Evolutionary conservation across 2,888 invertebrate genomes (phyloP).

Genomic region (Amiota minor): DNA sequence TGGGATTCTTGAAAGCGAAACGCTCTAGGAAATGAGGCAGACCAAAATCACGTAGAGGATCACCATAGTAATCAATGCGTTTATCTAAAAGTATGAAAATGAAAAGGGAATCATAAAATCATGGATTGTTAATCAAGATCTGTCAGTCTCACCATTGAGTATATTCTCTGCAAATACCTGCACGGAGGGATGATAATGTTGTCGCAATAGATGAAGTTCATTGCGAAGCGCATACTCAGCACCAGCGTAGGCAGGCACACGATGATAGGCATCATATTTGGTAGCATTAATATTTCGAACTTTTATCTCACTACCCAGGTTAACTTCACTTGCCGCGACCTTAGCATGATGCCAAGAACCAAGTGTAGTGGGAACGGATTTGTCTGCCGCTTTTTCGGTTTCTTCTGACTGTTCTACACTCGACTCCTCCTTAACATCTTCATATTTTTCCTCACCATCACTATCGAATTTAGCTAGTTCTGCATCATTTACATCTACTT

Average conservation of each 20-base stretch:
- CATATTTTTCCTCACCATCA: slow-evolving; percentile 69
- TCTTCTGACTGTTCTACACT: slow-evolving; percentile 21
- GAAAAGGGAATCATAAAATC: background rate
- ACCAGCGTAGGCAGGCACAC: slow-evolving; percentile 91
- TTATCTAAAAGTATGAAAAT: slow-evolving; percentile 75
- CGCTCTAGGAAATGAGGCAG: slow-evolving; percentile 93
- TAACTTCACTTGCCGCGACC: slow-evolving; percentile 39
- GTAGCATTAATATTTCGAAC: slow-evolving; percentile 59
- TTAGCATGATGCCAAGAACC: slow-evolving; percentile 70
- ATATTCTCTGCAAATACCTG: slow-evolving; percentile 89
- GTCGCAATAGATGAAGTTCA: slow-evolving; percentile 82
- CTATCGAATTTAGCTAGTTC: slow-evolving; percentile 70
- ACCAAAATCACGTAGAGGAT: slow-evolving; percentile 94
- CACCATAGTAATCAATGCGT: slow-evolving; percentile 88
- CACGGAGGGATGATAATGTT: slow-evolving; percentile 94
- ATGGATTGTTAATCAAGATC: background rate
- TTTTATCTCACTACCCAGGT: slow-evolving; percentile 40
- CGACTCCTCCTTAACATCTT: slow-evolving; percentile 57
- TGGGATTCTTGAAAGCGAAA: slow-evolving; percentile 96
- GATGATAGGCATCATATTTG: slow-evolving; percentile 80
- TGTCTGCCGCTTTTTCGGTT: slow-evolving; percentile 43
- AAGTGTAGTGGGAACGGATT: slow-evolving; percentile 44
- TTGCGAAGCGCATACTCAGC: slow-evolving; percentile 81
- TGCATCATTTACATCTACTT: slow-evolving; percentile 45
- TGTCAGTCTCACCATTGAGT: slow-evolving; percentile 77